phyloP scores from a whole-genome alignment of 2,797 vertebrate genomes.

The Eidolon dupreanum region DNA sequence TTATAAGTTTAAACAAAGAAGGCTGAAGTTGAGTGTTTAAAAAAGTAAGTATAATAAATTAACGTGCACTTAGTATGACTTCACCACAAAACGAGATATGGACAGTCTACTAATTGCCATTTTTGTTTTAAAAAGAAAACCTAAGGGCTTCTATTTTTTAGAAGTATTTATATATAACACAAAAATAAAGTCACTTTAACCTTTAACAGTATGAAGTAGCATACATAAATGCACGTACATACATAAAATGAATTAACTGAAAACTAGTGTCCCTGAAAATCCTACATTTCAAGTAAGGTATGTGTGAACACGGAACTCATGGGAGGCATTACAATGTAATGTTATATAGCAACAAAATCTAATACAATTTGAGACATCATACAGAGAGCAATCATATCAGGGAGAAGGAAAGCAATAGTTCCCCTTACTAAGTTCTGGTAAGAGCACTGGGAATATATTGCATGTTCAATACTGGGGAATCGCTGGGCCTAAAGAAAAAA shows the following conservation, averaged over 20 bases:
- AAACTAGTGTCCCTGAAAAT: conserved; percentile 45
- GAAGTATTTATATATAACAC: background rate
- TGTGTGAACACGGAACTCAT: conserved; percentile 35
- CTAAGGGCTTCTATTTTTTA: background rate
- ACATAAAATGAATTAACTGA: conserved; percentile 24
- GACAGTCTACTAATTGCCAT: background rate
- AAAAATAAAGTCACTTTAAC: background rate
- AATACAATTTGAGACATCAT: conserved; percentile 68
- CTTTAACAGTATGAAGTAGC: background rate
- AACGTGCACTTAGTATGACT: background rate
- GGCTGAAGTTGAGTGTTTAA: background rate
- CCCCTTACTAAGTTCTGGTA: conserved; percentile 56
- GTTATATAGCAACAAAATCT: conserved; percentile 50
- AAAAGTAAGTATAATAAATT: background rate
- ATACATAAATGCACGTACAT: background rate
- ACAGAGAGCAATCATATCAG: conserved; percentile 69
- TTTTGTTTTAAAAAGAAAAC: conserved; percentile 19
- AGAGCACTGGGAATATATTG: conserved; percentile 17
- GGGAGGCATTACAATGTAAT: conserved; percentile 25
- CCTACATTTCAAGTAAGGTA: conserved; percentile 44
- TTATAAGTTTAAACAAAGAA: background rate
- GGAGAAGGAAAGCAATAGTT: conserved; percentile 46
- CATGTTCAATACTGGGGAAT: background rate
- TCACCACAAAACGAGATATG: background rate
- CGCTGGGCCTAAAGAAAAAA: background rate